Percentiles rank a stretch among this genome's conserved stretches.
These are phyloP conservation scores for Tetranychus truncatus DNA, from an alignment of 2,888 invertebrate species.

Conservation along the genomic window DNA sequence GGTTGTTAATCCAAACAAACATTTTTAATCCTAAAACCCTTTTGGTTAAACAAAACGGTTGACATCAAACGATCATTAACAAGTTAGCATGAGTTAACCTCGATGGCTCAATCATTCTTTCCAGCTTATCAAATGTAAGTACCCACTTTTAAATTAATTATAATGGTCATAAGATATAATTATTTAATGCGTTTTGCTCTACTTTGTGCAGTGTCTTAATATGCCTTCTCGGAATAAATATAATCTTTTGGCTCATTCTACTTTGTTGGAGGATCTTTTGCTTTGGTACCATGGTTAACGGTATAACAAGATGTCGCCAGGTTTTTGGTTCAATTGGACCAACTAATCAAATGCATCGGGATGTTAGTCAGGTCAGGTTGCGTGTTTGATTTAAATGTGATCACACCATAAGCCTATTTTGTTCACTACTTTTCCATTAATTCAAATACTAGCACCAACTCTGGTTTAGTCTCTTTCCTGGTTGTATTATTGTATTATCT, in stretches of 20 bases:
- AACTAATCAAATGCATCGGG: not conserved
- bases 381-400: too few species aligned
- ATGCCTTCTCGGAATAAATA: not conserved
- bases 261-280: not conserved
- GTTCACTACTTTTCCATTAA: too few species aligned
- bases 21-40: too few species aligned
- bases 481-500: not conserved
- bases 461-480: not conserved
- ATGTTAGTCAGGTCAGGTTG: too few species aligned
- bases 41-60: too few species aligned
- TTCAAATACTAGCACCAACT: not conserved
- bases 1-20: too few species aligned
- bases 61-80: too few species aligned
- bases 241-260: not conserved
- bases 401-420: too few species aligned
- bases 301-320: not conserved
- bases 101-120: constrained; percentile 1
- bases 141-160: not conserved
- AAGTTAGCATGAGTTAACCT: not conserved
- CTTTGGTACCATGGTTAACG: not conserved
- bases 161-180: not conserved
- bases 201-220: not conserved
- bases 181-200: not conserved
- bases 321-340: not conserved
- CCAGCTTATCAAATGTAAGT: constrained; percentile 11